Evolutionary conservation across 2,888 invertebrate species (phyloP).

Genomic region (Drosophila bunnanda): DNA sequence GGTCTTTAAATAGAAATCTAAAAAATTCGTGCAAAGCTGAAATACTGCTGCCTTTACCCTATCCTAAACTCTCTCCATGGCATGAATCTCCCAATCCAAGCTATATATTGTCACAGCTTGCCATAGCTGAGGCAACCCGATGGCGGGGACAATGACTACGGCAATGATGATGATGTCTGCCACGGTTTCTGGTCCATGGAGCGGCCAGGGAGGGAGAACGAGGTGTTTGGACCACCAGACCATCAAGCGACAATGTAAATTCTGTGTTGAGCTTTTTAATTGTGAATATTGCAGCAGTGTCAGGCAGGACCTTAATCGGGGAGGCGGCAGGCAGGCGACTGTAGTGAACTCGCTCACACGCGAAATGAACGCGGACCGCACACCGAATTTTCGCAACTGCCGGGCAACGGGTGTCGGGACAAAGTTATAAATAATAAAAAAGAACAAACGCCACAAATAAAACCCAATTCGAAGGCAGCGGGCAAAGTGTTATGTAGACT

Average conservation of each 20-base stretch:
- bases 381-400: conserved; percentile 57
- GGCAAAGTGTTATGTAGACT: conserved; percentile 71
- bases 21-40: background rate
- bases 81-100: background rate
- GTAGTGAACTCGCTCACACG: conserved; percentile 62
- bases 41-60: background rate
- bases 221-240: conserved; percentile 50
- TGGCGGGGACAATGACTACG: conserved; percentile 19
- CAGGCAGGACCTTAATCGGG: conserved; percentile 4
- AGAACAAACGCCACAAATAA: conserved; percentile 40
- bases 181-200: conserved; percentile 41
- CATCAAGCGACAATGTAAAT: conserved; percentile 79
- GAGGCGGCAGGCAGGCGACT: background rate
- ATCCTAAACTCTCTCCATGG: too few species aligned
- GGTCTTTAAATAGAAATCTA: background rate
- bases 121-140: conserved; percentile 18
- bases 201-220: conserved; percentile 10
- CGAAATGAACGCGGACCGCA: conserved; percentile 75
- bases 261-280: conserved; percentile 81
- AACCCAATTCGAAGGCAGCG: conserved; percentile 59
- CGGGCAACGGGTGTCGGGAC: conserved; percentile 12
- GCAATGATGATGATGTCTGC: conserved; percentile 53
- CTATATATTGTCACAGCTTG: conserved; percentile 3
- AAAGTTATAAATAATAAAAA: conserved; percentile 63
- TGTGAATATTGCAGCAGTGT: conserved; percentile 61